Evolutionary conservation across 2,888 invertebrate species (phyloP).

Genomic region (Metallyticus violacea): DNA sequence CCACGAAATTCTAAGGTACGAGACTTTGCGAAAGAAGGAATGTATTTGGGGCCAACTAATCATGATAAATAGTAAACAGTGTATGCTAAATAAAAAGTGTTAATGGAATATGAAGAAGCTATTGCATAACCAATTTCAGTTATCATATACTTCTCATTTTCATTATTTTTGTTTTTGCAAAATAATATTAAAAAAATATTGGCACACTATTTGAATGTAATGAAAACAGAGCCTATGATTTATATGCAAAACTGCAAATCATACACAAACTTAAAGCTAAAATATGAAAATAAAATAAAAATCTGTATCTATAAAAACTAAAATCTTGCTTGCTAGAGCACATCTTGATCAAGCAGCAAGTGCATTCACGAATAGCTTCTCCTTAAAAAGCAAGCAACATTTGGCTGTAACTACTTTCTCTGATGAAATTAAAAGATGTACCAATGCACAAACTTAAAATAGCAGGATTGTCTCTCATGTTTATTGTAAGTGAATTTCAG

Average conservation of each 20-base stretch:
- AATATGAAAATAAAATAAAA: no score
- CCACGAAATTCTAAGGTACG: slow-evolving; percentile 14
- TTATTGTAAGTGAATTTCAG: background rate
- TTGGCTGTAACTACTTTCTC: background rate
- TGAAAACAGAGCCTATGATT: background rate
- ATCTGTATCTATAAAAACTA: no score
- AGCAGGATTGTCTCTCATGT: background rate
- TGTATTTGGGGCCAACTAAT: slow-evolving; percentile 18
- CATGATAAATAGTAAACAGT: background rate
- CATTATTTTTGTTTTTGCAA: background rate
- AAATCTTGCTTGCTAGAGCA: background rate
- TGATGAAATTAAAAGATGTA: no score
- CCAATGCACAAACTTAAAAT: background rate
- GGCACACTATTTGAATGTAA: background rate
- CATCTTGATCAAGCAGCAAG: background rate
- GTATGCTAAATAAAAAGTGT: background rate
- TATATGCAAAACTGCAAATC: no score
- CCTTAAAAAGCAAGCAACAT: background rate
- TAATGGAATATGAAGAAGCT: background rate
- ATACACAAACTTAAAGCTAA: no score
- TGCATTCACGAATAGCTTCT: background rate
- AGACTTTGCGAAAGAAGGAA: slow-evolving; percentile 20
- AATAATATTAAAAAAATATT: background rate
- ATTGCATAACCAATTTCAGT: background rate
- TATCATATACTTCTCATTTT: background rate